Percentiles rank a stretch among this genome's conserved stretches.
Evolutionary conservation across 2,797 vertebrate species (phyloP).

Genomic region (Hozukius guyotensis): DNA sequence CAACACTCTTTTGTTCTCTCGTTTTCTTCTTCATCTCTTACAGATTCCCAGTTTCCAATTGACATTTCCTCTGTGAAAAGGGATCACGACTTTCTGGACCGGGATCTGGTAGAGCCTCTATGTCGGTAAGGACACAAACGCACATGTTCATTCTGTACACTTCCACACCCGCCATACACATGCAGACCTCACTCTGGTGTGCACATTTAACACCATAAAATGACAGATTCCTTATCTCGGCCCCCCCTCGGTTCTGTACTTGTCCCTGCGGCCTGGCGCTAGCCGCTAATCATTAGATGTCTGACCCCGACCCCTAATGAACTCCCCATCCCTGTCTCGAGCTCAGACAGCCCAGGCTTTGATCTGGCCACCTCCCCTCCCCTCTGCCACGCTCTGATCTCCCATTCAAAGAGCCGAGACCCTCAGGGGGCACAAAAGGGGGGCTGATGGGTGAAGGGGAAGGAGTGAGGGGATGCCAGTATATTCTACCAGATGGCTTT

Average conservation of each 20-base stretch:
- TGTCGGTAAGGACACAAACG: constrained; percentile 86
- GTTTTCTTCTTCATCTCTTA: neutral
- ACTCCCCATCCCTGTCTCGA: constrained; percentile 62
- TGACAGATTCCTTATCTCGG: neutral
- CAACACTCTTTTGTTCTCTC: neutral
- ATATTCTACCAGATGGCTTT: constrained; percentile 68
- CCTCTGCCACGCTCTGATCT: constrained; percentile 75
- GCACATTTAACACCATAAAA: neutral
- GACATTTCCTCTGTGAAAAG: constrained; percentile 93
- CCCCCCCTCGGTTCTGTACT: constrained; percentile 1
- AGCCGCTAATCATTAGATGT: constrained; percentile 66
- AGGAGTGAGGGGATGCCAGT: constrained; percentile 43
- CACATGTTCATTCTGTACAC: neutral
- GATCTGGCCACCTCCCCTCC: constrained; percentile 62
- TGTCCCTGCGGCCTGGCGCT: constrained; percentile 31
- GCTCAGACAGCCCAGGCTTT: constrained; percentile 58
- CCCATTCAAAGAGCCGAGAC: constrained; percentile 73
- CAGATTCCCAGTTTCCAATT: constrained; percentile 93
- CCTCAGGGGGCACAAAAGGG: constrained; percentile 59
- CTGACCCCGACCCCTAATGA: constrained; percentile 76
- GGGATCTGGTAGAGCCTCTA: constrained; percentile 95
- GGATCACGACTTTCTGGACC: constrained; percentile 96
- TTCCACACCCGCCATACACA: neutral
- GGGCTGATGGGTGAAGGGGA: constrained; percentile 23
- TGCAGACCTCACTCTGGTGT: neutral